phyloP scores from a whole-genome alignment of 1,140 invertebrate species.

The Sitodiplosis mosellana region DNA sequence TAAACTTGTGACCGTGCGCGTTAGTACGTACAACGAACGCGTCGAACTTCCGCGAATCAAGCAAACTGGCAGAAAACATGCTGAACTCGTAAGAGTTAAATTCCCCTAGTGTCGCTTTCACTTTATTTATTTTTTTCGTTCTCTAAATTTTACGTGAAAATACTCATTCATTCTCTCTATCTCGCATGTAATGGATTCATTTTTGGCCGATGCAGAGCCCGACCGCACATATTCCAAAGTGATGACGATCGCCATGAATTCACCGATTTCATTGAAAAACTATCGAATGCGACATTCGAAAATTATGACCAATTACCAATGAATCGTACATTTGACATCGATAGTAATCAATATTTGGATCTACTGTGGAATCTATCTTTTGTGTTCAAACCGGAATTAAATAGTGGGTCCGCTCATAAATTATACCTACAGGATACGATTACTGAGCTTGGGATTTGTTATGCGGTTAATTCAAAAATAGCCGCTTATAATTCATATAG shows the following conservation, averaged over 20 bases:
- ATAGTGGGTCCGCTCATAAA: slow-evolving; percentile 30
- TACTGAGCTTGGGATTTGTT: slow-evolving; percentile 45
- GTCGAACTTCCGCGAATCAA: too few species aligned
- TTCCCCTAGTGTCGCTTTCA: too few species aligned
- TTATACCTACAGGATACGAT: slow-evolving; percentile 32
- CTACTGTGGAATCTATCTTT: slow-evolving; percentile 32
- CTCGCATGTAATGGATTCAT: too few species aligned
- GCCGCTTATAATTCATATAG: slow-evolving; percentile 37
- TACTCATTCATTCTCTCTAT: too few species aligned
- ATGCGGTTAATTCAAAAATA: slow-evolving; percentile 40
- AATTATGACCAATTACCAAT: slow-evolving; percentile 32
- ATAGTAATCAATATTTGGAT: slow-evolving; percentile 32
- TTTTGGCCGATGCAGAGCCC: slow-evolving; percentile 5
- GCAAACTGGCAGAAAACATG: too few species aligned
- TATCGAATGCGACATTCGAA: slow-evolving; percentile 34
- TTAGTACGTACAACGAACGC: too few species aligned
- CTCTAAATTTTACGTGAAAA: too few species aligned
- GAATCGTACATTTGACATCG: slow-evolving; percentile 26
- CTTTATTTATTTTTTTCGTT: too few species aligned
- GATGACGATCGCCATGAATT: slow-evolving; percentile 29
- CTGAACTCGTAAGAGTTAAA: too few species aligned
- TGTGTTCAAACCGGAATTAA: slow-evolving; percentile 32
- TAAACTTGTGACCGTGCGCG: too few species aligned
- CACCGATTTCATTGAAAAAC: slow-evolving; percentile 29
- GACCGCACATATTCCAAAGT: slow-evolving; percentile 15